phyloP scores from a whole-genome alignment of 92 coral and sea anemone genomes.

The Heteractis magnifica region DNA sequence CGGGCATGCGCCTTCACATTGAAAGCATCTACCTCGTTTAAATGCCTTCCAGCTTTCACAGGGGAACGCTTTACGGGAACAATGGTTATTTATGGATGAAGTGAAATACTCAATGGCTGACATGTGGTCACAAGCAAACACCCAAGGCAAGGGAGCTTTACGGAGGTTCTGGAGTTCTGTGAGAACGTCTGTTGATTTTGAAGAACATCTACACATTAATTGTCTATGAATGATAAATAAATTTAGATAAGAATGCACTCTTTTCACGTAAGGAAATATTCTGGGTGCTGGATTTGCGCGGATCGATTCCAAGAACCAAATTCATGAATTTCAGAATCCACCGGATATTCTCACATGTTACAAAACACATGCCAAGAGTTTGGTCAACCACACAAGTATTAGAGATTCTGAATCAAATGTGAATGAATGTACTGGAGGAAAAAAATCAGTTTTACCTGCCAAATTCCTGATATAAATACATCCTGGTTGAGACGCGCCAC shows the following conservation, averaged over 20 bases:
- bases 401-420: too few species aligned
- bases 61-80: conserved; percentile 66
- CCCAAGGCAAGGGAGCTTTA: conserved; percentile 35
- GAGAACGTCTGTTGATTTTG: not conserved
- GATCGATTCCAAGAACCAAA: too few species aligned
- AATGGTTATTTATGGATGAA: conserved; percentile 67
- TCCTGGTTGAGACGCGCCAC: conserved; percentile 88
- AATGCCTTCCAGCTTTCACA: conserved; percentile 83
- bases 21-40: conserved; percentile 65
- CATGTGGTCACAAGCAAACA: conserved; percentile 56
- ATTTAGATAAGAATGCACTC: too few species aligned
- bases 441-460: conserved; percentile 31
- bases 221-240: not conserved
- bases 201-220: not conserved
- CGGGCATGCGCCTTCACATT: conserved; percentile 59
- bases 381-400: not conserved
- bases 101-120: conserved; percentile 11
- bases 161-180: not conserved
- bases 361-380: not conserved
- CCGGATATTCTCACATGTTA: too few species aligned
- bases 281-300: too few species aligned
- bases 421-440: not conserved
- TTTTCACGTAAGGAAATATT: too few species aligned
- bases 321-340: too few species aligned
- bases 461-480: conserved; percentile 44